Conservation (phyloP, 2,797 vertebrate species). For the Linurgus olivaceus region DNA sequence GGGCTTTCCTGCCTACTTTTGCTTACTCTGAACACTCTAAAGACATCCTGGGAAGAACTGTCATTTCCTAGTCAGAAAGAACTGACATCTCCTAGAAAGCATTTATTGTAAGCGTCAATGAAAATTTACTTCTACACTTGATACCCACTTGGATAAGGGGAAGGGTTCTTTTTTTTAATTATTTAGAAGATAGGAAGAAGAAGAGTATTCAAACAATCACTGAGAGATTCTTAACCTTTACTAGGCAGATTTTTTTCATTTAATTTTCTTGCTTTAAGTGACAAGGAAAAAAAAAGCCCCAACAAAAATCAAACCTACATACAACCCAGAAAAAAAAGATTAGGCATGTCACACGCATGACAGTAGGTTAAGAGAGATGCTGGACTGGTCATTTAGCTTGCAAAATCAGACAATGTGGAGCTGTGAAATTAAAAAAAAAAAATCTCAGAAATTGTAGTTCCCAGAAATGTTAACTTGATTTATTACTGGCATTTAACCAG, state of each 20-base stretch:
- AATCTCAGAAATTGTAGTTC: background rate
- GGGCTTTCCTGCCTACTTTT: background rate
- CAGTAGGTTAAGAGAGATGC: background rate
- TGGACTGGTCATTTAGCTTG: background rate
- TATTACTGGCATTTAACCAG: background rate
- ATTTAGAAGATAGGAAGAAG: background rate
- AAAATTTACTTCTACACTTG: background rate
- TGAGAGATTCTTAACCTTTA: background rate
- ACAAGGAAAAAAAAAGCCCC: background rate
- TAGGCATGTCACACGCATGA: background rate
- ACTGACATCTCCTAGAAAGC: background rate
- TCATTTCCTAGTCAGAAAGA: background rate
- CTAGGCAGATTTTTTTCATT: background rate
- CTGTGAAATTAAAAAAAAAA: background rate
- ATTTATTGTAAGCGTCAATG: background rate
- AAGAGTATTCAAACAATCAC: background rate
- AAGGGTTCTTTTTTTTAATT: rapidly evolving
- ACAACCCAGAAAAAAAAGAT: background rate
- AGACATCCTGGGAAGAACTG: background rate
- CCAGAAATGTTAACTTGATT: background rate
- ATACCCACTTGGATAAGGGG: background rate
- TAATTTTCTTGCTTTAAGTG: background rate
- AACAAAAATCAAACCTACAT: background rate
- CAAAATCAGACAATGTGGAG: background rate
- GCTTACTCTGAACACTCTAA: background rate